Conservation (phyloP, 2,888 invertebrate species). For the Tenthredo mesomela region DNA sequence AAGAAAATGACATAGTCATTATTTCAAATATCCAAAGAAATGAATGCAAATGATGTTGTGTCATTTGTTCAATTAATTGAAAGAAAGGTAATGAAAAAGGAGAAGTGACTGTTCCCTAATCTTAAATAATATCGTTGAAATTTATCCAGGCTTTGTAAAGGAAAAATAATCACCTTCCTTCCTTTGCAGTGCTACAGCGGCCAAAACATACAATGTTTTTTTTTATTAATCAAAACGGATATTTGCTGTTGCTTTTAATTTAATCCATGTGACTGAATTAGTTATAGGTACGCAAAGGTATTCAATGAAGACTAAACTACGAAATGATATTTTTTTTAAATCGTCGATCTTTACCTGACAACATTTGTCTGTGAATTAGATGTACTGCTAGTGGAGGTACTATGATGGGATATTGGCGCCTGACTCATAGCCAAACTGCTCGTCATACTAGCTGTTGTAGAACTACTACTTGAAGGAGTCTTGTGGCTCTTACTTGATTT, state of each 20-base stretch:
- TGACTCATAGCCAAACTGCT: slow-evolving; percentile 65
- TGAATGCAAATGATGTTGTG: not conserved
- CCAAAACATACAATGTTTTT: slow-evolving; percentile 29
- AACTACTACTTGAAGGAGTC: slow-evolving; percentile 66
- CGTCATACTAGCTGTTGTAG: slow-evolving; percentile 65
- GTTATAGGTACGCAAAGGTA: not conserved
- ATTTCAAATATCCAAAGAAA: slow-evolving; percentile 39
- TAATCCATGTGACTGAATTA: not conserved
- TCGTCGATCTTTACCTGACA: slow-evolving; percentile 70
- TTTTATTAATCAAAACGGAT: slow-evolving; percentile 11
- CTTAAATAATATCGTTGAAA: slow-evolving; percentile 29
- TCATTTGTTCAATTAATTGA: slow-evolving; percentile 28
- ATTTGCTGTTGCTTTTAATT: not conserved
- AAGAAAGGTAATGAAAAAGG: slow-evolving; percentile 39
- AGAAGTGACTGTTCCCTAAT: slow-evolving; percentile 24
- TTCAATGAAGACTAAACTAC: not conserved
- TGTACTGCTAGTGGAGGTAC: slow-evolving; percentile 66
- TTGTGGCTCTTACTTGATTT: slow-evolving; percentile 76
- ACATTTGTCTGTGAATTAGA: slow-evolving; percentile 75
- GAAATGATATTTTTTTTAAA: not conserved
- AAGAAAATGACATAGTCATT: slow-evolving; percentile 31
- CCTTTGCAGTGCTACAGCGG: slow-evolving; percentile 72
- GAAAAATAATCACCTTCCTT: slow-evolving; percentile 73
- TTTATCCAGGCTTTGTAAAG: not conserved
- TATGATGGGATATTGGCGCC: slow-evolving; percentile 62